Evolutionary conservation across 2,797 vertebrate species (phyloP).

Genomic region (Acropternis orthonyx): DNA sequence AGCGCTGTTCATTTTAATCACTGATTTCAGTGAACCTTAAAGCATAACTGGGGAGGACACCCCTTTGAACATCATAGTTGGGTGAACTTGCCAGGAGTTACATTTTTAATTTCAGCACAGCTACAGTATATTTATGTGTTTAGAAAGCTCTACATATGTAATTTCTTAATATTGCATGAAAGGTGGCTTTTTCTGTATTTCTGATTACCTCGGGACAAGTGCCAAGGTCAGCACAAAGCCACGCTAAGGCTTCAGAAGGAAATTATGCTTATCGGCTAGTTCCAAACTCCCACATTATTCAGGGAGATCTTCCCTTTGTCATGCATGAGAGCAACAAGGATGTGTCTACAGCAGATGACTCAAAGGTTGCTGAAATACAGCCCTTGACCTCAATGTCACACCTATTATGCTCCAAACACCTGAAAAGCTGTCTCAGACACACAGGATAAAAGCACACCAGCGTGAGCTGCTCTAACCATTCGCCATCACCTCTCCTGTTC

Average conservation of each 20-base stretch:
- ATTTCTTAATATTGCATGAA: not conserved
- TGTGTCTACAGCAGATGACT: not conserved
- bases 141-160: not conserved
- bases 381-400: not conserved
- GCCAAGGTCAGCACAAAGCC: not conserved
- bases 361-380: not conserved
- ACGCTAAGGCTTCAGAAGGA: not conserved
- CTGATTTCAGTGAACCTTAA: not conserved
- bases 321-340: not conserved
- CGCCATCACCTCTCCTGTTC: not conserved
- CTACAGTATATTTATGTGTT: not conserved
- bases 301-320: not conserved
- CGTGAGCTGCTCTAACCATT: not conserved
- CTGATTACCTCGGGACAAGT: not conserved
- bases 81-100: not conserved
- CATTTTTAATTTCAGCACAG: conserved; percentile 10
- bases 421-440: not conserved
- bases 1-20: not conserved
- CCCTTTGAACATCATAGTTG: not conserved
- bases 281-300: not conserved
- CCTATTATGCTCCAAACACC: not conserved
- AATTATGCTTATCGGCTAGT: not conserved
- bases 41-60: not conserved
- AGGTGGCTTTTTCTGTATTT: not conserved
- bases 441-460: not conserved